These are phyloP conservation scores for Megaceryle maxima DNA, from an alignment of 2,113 vertebrate genomes.

Conservation along the genomic window DNA sequence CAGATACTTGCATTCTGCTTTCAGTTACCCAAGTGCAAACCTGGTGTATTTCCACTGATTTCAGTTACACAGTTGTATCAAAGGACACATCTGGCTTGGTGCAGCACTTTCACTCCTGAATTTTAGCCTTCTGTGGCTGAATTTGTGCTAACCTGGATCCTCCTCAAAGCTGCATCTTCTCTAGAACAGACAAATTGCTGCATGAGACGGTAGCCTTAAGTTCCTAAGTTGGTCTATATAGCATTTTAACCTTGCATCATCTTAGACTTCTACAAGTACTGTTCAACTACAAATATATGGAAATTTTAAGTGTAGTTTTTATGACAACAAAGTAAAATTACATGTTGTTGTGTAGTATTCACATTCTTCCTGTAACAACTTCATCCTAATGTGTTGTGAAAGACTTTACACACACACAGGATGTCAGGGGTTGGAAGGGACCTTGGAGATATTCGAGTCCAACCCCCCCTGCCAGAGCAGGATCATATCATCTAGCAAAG, in stretches of 20 bases:
- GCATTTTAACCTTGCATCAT: neutral
- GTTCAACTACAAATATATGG: neutral
- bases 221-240: neutral
- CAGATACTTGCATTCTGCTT: neutral
- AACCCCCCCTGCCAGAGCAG: no score
- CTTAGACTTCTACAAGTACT: neutral
- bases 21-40: constrained; percentile 13
- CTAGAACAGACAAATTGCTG: neutral
- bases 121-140: neutral
- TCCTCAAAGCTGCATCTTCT: neutral
- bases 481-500: no score
- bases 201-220: neutral
- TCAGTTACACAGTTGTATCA: neutral
- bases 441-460: no score
- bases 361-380: neutral
- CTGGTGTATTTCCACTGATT: neutral
- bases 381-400: neutral
- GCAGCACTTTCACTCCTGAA: neutral
- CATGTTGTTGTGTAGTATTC: neutral
- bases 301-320: neutral
- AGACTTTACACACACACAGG: neutral
- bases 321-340: neutral
- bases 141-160: neutral
- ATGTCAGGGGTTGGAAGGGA: no score
- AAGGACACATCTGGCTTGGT: neutral